Conservation (phyloP, 2,113 vertebrate species). For the Dasypus novemcinctus region DNA sequence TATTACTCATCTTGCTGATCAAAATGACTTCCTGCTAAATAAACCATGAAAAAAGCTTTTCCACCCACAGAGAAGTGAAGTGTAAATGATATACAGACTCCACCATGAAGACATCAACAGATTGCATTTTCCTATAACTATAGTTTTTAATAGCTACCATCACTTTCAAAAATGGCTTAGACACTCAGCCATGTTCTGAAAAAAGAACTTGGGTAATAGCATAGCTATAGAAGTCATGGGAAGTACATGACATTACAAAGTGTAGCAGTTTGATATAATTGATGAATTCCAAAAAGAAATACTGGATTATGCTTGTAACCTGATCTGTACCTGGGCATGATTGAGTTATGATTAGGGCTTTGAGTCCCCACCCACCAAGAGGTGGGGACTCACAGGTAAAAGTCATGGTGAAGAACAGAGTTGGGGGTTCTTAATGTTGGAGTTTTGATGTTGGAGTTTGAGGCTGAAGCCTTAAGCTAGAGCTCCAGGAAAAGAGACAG, state of each 20-base stretch:
- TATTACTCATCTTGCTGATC: slow-evolving; percentile 96
- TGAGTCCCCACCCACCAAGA: too few relatives aligned
- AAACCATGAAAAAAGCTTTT: slow-evolving; percentile 99
- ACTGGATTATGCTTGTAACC: too few relatives aligned
- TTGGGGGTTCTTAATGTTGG: too few relatives aligned
- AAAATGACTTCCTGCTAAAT: slow-evolving; percentile 98
- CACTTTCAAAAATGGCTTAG: slow-evolving; percentile 80
- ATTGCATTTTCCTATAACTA: slow-evolving; percentile 86
- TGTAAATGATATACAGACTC: slow-evolving; percentile 89
- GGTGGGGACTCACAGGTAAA: too few relatives aligned
- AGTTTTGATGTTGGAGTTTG: too few relatives aligned
- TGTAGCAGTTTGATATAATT: too few relatives aligned
- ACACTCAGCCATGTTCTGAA: slow-evolving; percentile 76
- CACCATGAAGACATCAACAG: slow-evolving; percentile 91
- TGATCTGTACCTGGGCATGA: too few relatives aligned
- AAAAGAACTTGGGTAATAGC: slow-evolving; percentile 69
- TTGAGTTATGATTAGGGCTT: too few relatives aligned
- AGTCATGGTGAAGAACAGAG: too few relatives aligned
- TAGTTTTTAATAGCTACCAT: slow-evolving; percentile 77
- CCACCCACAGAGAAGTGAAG: slow-evolving; percentile 91
- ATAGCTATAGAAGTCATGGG: slow-evolving; percentile 73
- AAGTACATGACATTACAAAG: slow-evolving; percentile 59
- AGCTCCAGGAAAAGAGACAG: too few relatives aligned
- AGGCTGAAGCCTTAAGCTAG: too few relatives aligned
- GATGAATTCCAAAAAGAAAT: too few relatives aligned